Percentiles rank a stretch among this genome's conserved stretches.
Conservation (phyloP, 1,140 invertebrate genomes). For the Platorchestia sp. region DNA sequence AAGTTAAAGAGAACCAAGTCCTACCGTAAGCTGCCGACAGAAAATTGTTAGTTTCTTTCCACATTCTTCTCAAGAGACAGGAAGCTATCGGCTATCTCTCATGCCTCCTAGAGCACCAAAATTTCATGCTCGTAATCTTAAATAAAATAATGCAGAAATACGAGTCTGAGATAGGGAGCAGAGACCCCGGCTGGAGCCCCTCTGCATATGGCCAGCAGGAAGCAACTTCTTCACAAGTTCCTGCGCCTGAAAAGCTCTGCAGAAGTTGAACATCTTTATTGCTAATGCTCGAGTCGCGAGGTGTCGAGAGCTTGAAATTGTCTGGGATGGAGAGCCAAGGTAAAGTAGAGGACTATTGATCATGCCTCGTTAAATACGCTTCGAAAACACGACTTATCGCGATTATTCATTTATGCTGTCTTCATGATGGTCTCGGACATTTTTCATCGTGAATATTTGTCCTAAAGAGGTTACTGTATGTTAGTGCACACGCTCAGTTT, state of each 20-base stretch:
- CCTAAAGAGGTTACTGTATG: not conserved
- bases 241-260: not conserved
- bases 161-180: not conserved
- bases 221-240: not conserved
- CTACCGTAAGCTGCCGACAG: not conserved
- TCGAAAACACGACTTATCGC: not conserved
- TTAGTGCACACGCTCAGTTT: not conserved
- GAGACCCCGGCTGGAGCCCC: not conserved
- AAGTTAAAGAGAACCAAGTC: too few species aligned
- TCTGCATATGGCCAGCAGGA: not conserved
- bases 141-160: not conserved
- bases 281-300: not conserved
- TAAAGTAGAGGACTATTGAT: not conserved
- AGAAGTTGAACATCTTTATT: conserved; percentile 24
- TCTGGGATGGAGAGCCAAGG: not conserved
- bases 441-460: not conserved
- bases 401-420: not conserved
- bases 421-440: not conserved
- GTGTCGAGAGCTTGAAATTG: not conserved
- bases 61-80: not conserved
- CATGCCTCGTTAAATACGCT: not conserved
- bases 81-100: not conserved
- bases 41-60: not conserved
- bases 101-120: not conserved
- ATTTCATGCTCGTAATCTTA: not conserved